phyloP scores from a whole-genome alignment of 2,113 vertebrate species.

The Heterotilapia buettikoferi region DNA sequence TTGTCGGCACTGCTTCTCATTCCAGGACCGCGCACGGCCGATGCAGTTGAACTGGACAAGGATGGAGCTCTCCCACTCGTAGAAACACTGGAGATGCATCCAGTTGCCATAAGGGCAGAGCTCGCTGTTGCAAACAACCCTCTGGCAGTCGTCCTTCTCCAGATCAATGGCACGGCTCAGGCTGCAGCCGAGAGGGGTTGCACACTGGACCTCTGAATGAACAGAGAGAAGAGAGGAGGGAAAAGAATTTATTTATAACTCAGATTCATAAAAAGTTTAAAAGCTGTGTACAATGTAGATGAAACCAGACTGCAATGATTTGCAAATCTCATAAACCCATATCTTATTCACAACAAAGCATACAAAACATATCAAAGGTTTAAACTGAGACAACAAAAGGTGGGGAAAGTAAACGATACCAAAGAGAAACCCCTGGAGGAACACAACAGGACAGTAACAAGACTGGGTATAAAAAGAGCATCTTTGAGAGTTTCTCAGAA shows the following conservation, averaged over 20 bases:
- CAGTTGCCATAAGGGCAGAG: conserved; percentile 88
- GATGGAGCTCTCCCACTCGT: conserved; percentile 99
- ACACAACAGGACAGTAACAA: neutral
- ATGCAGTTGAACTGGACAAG: conserved; percentile 98
- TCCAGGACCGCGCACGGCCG: conserved; percentile 94
- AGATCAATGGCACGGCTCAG: conserved; percentile 83
- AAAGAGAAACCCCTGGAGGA: neutral
- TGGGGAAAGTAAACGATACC: neutral
- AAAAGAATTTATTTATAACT: neutral
- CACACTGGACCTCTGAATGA: conserved; percentile 85
- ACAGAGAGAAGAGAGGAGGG: neutral
- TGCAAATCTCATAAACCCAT: neutral
- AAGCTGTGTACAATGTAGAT: neutral
- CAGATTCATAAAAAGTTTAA: neutral
- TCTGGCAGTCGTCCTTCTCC: conserved; percentile 97
- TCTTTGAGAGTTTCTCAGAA: neutral
- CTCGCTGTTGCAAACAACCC: conserved; percentile 95
- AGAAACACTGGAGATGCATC: conserved; percentile 99
- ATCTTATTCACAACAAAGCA: neutral
- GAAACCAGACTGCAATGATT: neutral
- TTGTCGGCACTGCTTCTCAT: conserved; percentile 97
- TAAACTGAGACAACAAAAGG: neutral
- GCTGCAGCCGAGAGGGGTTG: conserved; percentile 92
- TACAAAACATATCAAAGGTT: neutral
- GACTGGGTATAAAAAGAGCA: neutral